Percentiles rank a stretch among this genome's conserved stretches.
Evolutionary conservation across 2,113 vertebrate genomes (phyloP).

Genomic region (Axis porcinus): DNA sequence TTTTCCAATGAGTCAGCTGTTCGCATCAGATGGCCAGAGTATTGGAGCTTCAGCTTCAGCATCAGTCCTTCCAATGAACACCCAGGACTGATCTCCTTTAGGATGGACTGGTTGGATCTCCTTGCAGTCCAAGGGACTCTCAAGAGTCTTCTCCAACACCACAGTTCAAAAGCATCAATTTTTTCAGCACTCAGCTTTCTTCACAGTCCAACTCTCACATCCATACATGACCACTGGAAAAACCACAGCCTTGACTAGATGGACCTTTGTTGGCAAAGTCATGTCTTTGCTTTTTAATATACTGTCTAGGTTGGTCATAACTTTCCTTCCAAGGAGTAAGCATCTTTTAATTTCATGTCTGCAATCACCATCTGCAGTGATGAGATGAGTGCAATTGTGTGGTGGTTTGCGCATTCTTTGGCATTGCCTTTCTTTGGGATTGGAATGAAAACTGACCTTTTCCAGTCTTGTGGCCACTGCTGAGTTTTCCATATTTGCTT

Average conservation of each 20-base stretch:
- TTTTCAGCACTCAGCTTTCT: accelerated
- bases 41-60: background rate
- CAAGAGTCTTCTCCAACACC: background rate
- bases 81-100: background rate
- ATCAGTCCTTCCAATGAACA: background rate
- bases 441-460: background rate
- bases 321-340: background rate
- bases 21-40: background rate
- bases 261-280: background rate
- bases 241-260: background rate
- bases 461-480: background rate
- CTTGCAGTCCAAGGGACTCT: background rate
- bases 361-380: background rate
- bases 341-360: background rate
- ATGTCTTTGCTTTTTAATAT: background rate
- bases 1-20: background rate
- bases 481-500: background rate
- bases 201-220: background rate
- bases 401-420: background rate
- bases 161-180: background rate
- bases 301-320: background rate
- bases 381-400: background rate
- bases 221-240: background rate
- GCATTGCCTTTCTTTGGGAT: background rate
- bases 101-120: background rate